Percentiles rank a stretch among this genome's conserved stretches.
phyloP scores from a whole-genome alignment of 2,113 vertebrate genomes.

The Alaudala cheleensis region DNA sequence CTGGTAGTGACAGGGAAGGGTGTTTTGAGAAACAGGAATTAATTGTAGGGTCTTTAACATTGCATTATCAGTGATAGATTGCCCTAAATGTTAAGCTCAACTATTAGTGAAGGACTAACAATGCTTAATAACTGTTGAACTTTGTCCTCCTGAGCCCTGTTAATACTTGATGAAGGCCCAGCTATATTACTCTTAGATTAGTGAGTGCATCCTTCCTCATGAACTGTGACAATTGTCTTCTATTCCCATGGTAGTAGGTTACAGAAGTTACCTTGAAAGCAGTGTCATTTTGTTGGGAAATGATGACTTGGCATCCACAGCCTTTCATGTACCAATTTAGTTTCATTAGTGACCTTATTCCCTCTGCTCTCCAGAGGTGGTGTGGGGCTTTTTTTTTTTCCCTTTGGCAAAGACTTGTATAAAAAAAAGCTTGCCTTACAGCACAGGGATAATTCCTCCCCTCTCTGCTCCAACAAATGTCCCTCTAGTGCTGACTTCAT shows the following conservation, averaged over 20 bases:
- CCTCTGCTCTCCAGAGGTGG: background rate
- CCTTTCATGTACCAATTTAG: background rate
- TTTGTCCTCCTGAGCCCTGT: background rate
- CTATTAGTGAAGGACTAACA: constrained; percentile 37
- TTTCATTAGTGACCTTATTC: constrained; percentile 24
- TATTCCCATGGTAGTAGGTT: background rate
- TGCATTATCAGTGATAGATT: constrained; percentile 12
- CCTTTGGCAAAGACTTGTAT: background rate
- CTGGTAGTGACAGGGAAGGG: background rate
- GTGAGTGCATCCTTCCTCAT: background rate
- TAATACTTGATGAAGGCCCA: background rate
- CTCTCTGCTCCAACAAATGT: background rate
- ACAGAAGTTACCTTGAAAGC: constrained; percentile 12
- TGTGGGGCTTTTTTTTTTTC: background rate
- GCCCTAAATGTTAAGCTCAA: background rate
- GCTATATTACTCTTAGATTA: constrained; percentile 33
- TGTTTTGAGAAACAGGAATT: constrained; percentile 22
- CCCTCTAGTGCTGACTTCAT: background rate
- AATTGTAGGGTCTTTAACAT: constrained; percentile 3
- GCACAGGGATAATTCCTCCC: background rate
- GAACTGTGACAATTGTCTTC: background rate
- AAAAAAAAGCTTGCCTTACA: background rate
- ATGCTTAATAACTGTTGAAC: constrained; percentile 33
- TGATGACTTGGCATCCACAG: constrained; percentile 1
- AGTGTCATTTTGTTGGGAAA: background rate